Evolutionary conservation across 2,888 invertebrate species (phyloP), one percentile per base, ranked within the genome.

Genomic region (Chrysolina haemoptera): DNA sequence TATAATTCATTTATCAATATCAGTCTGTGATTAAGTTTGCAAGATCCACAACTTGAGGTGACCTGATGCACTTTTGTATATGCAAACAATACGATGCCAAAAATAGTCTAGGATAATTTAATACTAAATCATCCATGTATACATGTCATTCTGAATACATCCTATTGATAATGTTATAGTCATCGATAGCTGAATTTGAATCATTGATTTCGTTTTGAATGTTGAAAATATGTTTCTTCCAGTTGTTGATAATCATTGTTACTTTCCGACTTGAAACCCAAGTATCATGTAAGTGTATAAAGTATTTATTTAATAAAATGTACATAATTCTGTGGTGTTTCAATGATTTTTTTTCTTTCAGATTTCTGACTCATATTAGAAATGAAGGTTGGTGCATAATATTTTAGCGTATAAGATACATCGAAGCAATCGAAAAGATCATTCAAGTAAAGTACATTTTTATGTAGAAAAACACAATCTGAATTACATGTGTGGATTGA

Each of bases 231-330:
- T 22, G 70, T 71, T 76, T 70, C 64, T 68, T 74, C 53, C 22
- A 73, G 73, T 70, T 80, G 80, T 80, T 80, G 69, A 76, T 67
- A 70, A 74, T 72, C 63, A 79, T 77, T 80, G 80, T 83, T 85
- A 82, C 76, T 85, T 82, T 82, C 62, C 69, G 27, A 48, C 82
- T 83, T 83, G 83, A 76, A 78, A 79, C 78, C 78, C 81, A 83
- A 83, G 80, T 83, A 83, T 82, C 80, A 81, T 84, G 82, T 85
- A 84, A 82, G 84, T 86, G 86, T 86, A 85, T 82, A 86, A 87
- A 86, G 83, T 86, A 85, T 86, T 86, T 85, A 85, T 86, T 86
- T 86, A 86, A 86, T 85, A 86, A 86, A 86, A 85, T 82, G 82
- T 82, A 82, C 80, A 82, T 79, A 81, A 73, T 79, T 76, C 62